Evolutionary conservation across 2,113 vertebrate species (phyloP), one percentile per base, ranked within the genome.

Genomic region (Abramis brama): DNA sequence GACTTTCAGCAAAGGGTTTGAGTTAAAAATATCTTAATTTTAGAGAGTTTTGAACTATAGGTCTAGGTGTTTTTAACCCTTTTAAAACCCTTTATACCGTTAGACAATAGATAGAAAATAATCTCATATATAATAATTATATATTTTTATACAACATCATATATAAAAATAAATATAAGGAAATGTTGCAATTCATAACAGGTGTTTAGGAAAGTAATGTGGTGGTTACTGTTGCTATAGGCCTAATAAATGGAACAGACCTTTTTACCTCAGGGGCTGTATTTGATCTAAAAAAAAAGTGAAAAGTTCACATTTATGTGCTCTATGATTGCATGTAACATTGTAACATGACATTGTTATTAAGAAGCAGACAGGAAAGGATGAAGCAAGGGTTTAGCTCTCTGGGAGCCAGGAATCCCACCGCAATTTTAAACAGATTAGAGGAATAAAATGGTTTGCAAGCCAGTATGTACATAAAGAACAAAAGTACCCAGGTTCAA

Each of bases 341-440:
- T 47, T 73, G 70, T 73, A 75, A 25, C 15, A 30, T 39, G 21
- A 9, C 68, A 12, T 8, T 30, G 13, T 76, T 52, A 15, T 33
- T 25, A 55, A 77, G 6, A 52, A 77, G 15, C 27, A 55, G 50
- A 55, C 47, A 25, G 8, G 27, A 77, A 71, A 5, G 47, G 27
- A 77, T 50, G 75, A 45, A 36, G 76, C 30, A 30, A 43, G 45
- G n/a, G 30, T 55, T 55, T 57, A 52, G 57, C 36, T 52, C 66
- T 45, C 77, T 70, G 75, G 75, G 27, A 77, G 75, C 47, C 50
- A 77, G 62, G 73, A 73, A 82, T 89, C 74, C 79, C 78, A 17
- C 71, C 47, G 73, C 83, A 87, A 85, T 89, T 86, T 87, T 85
- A 62, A 85, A 64, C 45, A 86, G 88, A 85, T 89, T 85, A 86